Base-by-base conservation (phyloP, 2,888 invertebrate species). In the Thymelicus acteon region DNA sequence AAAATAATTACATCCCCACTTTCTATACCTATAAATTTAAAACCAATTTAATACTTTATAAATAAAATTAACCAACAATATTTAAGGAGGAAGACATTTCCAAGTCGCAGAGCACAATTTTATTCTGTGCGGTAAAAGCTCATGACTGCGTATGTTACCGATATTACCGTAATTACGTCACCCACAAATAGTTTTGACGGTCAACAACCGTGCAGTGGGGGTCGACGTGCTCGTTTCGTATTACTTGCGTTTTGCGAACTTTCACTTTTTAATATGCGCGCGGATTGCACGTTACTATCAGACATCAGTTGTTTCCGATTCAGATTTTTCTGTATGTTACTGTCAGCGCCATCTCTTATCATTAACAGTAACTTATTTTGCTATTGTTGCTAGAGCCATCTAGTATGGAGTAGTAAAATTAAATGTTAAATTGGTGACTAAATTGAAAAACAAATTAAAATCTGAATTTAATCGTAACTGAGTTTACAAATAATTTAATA, bases 161-260 rank as follows among this genome's bases (percentile, higher is more conserved):
- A 67, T 77, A 75, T 82, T 80, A 89, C 80, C 68, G 72, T 75
- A 79, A 78, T 91, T 91, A 91, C 90, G 79, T 89, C 74, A 75
- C 71, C 73, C 72, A 72, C 76, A 75, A 80, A 85, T 79, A 79
- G 79, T 84, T 90, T 91, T 90, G 92, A 86, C 90, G 92, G 92
- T 92, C 92, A 92, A 91, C 90, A 92, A 90, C 92, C 92, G 86
- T 76, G 60, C 82, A 80, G 79, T 84, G 82, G 86, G 85, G 89
- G 88, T 87, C 87, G 85, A 79, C 82, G 85, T 83, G 81, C 82
- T 79, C 80, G 80, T 82, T 86, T 83, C 83, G 79, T 79, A 80
- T 76, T 78, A 75, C 76, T 80, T 75, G 77, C 77, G 68, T 75
- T 77, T 58, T 58, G 39, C 58, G 72, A 77, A 86, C 90, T 91